Conservation (phyloP, 2,113 vertebrate species). For the Calypte anna region DNA sequence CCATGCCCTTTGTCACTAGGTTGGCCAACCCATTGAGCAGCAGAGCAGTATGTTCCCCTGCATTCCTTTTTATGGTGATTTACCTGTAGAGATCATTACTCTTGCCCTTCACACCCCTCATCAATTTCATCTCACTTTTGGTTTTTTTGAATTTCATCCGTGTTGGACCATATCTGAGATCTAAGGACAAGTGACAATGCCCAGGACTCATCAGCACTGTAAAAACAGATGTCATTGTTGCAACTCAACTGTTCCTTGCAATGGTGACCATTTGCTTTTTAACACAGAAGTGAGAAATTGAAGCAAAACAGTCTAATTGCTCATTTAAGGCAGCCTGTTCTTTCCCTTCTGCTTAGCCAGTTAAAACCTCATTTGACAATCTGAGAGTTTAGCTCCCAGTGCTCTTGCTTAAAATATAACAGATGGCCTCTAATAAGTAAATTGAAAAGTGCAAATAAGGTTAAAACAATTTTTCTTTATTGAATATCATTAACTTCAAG, state of each 20-base stretch:
- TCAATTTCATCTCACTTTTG: not conserved
- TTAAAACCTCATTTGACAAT: constrained; percentile 69
- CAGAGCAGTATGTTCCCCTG: not conserved
- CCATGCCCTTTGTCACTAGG: not conserved
- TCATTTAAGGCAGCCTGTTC: constrained; percentile 57
- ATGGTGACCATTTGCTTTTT: constrained; percentile 52
- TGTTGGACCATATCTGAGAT: not conserved
- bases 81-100: not conserved
- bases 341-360: constrained; percentile 57
- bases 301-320: constrained; percentile 64
- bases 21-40: not conserved
- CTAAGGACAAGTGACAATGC: constrained; percentile 27
- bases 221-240: constrained; percentile 40
- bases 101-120: not conserved
- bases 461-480: constrained; percentile 79
- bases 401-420: constrained; percentile 74
- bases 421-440: constrained; percentile 79
- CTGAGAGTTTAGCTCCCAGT: constrained; percentile 58
- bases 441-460: constrained; percentile 80
- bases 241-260: constrained; percentile 33
- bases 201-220: constrained; percentile 32
- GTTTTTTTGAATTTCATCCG: not conserved
- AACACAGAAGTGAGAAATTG: constrained; percentile 51
- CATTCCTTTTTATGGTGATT: not conserved
- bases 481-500: constrained; percentile 79